Conservation (phyloP, 2,113 vertebrate genomes). For the Orcinus orca region DNA sequence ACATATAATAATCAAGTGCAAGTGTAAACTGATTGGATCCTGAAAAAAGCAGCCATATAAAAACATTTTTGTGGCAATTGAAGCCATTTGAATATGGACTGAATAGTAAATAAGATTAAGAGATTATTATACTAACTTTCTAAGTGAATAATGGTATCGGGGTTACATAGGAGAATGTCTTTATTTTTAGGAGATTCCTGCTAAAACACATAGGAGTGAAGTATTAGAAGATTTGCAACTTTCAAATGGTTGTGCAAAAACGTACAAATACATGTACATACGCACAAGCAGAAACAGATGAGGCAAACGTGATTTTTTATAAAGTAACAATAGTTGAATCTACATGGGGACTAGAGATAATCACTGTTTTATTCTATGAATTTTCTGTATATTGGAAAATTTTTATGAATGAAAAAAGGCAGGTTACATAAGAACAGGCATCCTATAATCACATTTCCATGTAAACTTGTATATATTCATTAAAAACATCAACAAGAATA, state of each 20-base stretch:
- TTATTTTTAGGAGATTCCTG: background rate
- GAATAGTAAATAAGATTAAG: background rate
- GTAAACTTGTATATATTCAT: background rate
- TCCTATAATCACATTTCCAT: background rate
- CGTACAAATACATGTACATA: background rate
- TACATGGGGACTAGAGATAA: background rate
- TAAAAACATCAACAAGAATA: background rate
- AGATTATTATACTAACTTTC: slow-evolving; percentile 25
- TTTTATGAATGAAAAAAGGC: background rate
- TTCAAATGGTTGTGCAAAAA: slow-evolving; percentile 2
- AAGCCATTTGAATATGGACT: background rate
- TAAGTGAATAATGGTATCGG: background rate
- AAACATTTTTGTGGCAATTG: background rate
- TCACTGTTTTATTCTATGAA: background rate
- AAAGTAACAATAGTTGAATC: background rate
- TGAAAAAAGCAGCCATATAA: background rate
- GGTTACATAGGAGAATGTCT: background rate
- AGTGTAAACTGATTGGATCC: background rate
- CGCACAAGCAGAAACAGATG: background rate
- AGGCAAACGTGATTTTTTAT: background rate
- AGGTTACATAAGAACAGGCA: background rate
- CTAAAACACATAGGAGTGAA: background rate
- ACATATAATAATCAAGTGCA: background rate
- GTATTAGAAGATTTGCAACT: background rate
- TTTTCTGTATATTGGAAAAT: background rate